Evolutionary conservation across 2,797 vertebrate species (phyloP), one percentile per base, ranked within the genome.

Genomic region (Agapornis canus): DNA sequence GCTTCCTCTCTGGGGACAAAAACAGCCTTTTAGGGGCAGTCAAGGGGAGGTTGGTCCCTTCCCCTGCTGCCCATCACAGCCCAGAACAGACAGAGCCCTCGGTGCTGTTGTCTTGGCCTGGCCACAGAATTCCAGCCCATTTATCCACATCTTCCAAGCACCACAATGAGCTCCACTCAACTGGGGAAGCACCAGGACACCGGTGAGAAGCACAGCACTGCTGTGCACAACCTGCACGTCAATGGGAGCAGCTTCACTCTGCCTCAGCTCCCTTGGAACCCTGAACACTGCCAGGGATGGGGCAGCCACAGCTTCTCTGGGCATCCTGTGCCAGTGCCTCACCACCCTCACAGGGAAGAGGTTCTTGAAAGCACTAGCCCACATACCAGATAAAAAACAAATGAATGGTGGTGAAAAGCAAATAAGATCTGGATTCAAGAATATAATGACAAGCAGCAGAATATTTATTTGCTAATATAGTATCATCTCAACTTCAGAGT

Each of bases 1-100:
- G 98, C 97, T 98, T 99, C 93, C 98, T 98, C 95, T 99, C 99
- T 99, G 96, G 43, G 86, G 95, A 47, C 78, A 85, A 22, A 92
- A 94, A 15, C 4, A 91, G 31, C 35, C 13, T 19, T 11, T 89
- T 31, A 90, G 51, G 71, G 17, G 27, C 31, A 75, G 21, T 8
- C 3, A 83, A 54, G 35, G 22, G 54, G 20, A 79, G 12, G 13
- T 31, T 59, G 3, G 29, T 20, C 8, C 11, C 37, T 79, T 70
- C 3, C 31, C 51, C 43, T 52, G 32, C 43, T 69, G 25, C 72
- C 39, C 54, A 54, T 11, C 48, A 56, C 22, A n/a, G 60, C 37
- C 57, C 32, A 14, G 49, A 69, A 61, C 3, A 61, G 20, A 40
- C 1, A 3, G 15, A 82, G 29, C 20, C 45, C 42, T 39, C 0